Conservation (phyloP, 2,888 invertebrate species). For the Boloria euphrosyne region DNA sequence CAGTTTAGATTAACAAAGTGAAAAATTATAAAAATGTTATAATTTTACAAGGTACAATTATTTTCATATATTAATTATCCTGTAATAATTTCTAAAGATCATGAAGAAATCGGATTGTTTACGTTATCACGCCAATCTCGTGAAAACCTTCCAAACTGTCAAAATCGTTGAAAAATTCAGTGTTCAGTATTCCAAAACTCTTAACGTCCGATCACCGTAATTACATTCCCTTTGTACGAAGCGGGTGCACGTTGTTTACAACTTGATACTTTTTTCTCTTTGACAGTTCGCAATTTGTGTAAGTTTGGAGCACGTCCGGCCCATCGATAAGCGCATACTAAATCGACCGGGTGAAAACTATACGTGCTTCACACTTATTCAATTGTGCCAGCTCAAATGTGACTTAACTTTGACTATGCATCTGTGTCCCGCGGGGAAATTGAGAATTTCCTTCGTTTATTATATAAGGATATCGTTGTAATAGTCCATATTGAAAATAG, state of each 20-base stretch:
- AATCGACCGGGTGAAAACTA: constrained; percentile 36
- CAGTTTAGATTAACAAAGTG: no score
- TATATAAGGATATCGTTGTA: no score
- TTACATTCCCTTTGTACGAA: constrained; percentile 24
- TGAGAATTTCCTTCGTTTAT: not conserved
- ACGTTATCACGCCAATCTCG: not conserved
- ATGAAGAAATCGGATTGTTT: not conserved
- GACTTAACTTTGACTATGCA: not conserved
- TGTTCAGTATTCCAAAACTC: constrained; percentile 16
- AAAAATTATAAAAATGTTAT: no score
- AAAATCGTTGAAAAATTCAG: constrained; percentile 16
- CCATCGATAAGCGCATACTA: constrained; percentile 39
- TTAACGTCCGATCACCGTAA: constrained; percentile 23
- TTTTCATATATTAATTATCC: no score
- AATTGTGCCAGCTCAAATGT: constrained; percentile 14
- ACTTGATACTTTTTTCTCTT: constrained; percentile 38
- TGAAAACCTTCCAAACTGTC: constrained; percentile 8
- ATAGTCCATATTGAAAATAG: no score
- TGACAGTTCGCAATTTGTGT: constrained; percentile 31
- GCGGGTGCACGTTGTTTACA: constrained; percentile 32
- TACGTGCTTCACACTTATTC: constrained; percentile 30
- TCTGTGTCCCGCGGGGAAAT: not conserved
- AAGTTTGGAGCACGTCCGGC: constrained; percentile 35
- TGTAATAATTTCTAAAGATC: no score
- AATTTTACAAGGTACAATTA: no score